Evolutionary conservation across 2,113 vertebrate species (phyloP).

Genomic region (Melanerpes formicivorus): DNA sequence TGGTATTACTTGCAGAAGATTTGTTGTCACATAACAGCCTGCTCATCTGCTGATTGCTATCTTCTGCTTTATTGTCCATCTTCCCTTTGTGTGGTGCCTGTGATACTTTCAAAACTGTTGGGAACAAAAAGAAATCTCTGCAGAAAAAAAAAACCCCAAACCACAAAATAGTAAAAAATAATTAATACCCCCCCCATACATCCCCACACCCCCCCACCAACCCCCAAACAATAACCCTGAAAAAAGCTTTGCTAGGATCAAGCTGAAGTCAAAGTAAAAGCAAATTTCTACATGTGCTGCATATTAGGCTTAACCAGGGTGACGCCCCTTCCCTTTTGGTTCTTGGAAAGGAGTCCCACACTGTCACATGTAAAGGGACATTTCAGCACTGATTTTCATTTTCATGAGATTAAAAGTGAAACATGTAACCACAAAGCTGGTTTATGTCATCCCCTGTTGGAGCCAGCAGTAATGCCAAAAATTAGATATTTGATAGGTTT

Average conservation of each 20-base stretch:
- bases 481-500: conserved; percentile 93
- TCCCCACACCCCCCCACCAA: too few species aligned
- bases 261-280: conserved; percentile 60
- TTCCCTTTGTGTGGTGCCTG: background rate
- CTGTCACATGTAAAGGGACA: conserved; percentile 83
- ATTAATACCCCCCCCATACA: too few species aligned
- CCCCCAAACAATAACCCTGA: background rate
- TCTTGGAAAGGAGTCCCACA: conserved; percentile 77
- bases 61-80: conserved; percentile 3
- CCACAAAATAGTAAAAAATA: too few species aligned
- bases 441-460: conserved; percentile 87
- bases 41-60: conserved; percentile 29
- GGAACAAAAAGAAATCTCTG: background rate
- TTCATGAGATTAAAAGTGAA: conserved; percentile 86
- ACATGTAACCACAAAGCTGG: conserved; percentile 91
- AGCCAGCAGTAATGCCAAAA: conserved; percentile 87
- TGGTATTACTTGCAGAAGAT: conserved; percentile 62
- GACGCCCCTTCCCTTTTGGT: conserved; percentile 71
- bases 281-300: conserved; percentile 75
- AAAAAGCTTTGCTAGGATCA: conserved; percentile 44
- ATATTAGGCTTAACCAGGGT: conserved; percentile 74
- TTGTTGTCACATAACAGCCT: conserved; percentile 45
- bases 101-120: conserved; percentile 43
- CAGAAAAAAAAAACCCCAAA: background rate
- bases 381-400: conserved; percentile 84